phyloP scores from a whole-genome alignment of 2,888 invertebrate genomes.

The Subacronicta megacephala region DNA sequence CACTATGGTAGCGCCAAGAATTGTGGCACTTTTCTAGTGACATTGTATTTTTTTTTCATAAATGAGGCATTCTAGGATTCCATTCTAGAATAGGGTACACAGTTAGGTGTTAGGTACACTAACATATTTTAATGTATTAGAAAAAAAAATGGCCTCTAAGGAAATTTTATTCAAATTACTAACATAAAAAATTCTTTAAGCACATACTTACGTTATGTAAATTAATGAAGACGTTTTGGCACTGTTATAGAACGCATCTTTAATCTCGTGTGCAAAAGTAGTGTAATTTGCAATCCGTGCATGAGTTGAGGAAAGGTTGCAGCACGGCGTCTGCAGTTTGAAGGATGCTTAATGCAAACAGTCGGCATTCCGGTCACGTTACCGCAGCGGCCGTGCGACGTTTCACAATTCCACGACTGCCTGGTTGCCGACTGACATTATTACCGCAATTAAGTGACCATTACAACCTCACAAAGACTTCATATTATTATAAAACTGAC shows the following conservation, averaged over 20 bases:
- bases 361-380: slow-evolving; percentile 72
- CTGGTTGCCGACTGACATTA: slow-evolving; percentile 58
- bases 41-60: no score
- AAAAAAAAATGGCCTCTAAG: no score
- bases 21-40: slow-evolving; percentile 30
- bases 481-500: slow-evolving; percentile 35
- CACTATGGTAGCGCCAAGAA: slow-evolving; percentile 31
- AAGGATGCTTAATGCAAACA: slow-evolving; percentile 52
- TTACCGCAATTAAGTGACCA: slow-evolving; percentile 67
- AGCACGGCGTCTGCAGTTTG: slow-evolving; percentile 55
- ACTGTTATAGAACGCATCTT: slow-evolving; percentile 1
- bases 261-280: slow-evolving; percentile 23
- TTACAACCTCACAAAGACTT: slow-evolving; percentile 52
- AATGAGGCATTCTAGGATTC: no score
- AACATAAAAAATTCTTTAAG: no score
- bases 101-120: no score
- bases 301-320: slow-evolving; percentile 61
- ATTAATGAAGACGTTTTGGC: slow-evolving; percentile 14
- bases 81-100: no score
- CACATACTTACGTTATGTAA: slow-evolving; percentile 8
- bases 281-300: slow-evolving; percentile 55
- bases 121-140: no score
- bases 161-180: no score
- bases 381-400: slow-evolving; percentile 52
- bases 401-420: slow-evolving; percentile 64